Percentiles rank a stretch among this genome's conserved stretches.
These are phyloP conservation scores for Boulengeromyrus knoepffleri DNA, from an alignment of 2,113 vertebrate genomes.

Conservation along the genomic window DNA sequence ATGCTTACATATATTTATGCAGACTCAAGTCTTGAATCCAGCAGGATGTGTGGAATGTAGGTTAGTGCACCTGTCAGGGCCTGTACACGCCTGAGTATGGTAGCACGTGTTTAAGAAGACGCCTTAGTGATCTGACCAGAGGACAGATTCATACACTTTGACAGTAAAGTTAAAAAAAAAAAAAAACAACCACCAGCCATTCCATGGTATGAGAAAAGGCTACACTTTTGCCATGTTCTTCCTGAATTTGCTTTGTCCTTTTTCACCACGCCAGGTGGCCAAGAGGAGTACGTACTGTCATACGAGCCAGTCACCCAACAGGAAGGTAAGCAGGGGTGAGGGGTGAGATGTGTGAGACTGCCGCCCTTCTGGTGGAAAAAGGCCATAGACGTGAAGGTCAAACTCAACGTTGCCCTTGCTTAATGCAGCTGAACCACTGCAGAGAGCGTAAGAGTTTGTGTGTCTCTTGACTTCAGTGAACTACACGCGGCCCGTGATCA, in stretches of 20 bases:
- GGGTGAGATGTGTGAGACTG: not conserved
- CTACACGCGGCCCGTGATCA: constrained; percentile 91
- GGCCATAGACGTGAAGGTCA: not conserved
- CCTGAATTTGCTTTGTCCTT: not conserved
- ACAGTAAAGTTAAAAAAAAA: not conserved
- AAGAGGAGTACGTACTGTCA: constrained; percentile 90
- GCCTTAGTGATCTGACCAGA: not conserved
- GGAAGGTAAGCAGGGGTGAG: constrained; percentile 71
- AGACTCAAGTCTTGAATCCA: not conserved
- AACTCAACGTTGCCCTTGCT: not conserved
- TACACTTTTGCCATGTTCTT: not conserved
- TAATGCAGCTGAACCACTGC: not conserved
- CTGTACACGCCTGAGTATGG: not conserved
- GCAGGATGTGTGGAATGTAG: not conserved
- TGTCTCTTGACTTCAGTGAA: constrained; percentile 59
- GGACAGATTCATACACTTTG: not conserved
- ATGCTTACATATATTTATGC: not conserved
- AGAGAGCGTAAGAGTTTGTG: not conserved
- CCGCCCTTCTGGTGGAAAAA: not conserved
- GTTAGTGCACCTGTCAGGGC: not conserved
- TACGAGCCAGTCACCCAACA: constrained; percentile 92
- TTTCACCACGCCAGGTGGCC: constrained; percentile 70
- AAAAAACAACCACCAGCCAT: not conserved
- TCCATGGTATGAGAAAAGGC: not conserved
- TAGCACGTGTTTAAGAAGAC: not conserved